Evolutionary conservation across 2,797 vertebrate species (phyloP), one percentile per base, ranked within the genome.

Genomic region (Moxostoma hubbsi): DNA sequence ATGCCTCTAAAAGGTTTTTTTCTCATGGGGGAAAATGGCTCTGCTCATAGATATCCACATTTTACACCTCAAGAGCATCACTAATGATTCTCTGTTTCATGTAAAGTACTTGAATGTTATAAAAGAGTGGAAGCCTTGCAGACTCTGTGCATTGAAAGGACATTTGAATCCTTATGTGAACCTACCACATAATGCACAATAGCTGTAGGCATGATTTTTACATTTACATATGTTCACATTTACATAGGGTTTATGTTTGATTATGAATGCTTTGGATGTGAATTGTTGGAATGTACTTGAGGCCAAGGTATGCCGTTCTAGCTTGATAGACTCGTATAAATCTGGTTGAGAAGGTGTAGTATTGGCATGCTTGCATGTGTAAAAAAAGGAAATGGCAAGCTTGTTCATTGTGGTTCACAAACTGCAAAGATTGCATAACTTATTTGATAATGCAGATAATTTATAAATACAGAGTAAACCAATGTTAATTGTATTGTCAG

Each of bases 1-100:
- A 6, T 5, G 4, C 16, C 9, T 59, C 49, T 58, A 59, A 59
- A 72, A 18, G 7, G 54, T 47, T 10, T 59, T 59, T 72, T 62
- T 51, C 58, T 62, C 12, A 16, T 11, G 8, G 11, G 8, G 18
- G 12, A 53, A 3, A 1, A 51, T 73, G 18, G 71, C 47, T 62
- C 5, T 43, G 4, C 47, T 73, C 58, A 47, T 13, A 62, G 18
- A 62, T 12, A 50, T 15, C 18, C 12, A 62, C 47, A 61, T 13
- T 43, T 36, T 43, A 36, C 18, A 62, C 10, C 11, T 63, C 12
- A n/a, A 47, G 46, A 15, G 57, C 15, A 0, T 70, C 50, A 8
- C n/a, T 63, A 55, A 62, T 54, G 36, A 77, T 13, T 77, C 75
- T 73, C 57, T 70, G 55, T 68, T 77, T 49, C 12, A 68, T 15